Evolutionary conservation across 2,888 invertebrate species (phyloP).

Genomic region (Entomobrya proxima): DNA sequence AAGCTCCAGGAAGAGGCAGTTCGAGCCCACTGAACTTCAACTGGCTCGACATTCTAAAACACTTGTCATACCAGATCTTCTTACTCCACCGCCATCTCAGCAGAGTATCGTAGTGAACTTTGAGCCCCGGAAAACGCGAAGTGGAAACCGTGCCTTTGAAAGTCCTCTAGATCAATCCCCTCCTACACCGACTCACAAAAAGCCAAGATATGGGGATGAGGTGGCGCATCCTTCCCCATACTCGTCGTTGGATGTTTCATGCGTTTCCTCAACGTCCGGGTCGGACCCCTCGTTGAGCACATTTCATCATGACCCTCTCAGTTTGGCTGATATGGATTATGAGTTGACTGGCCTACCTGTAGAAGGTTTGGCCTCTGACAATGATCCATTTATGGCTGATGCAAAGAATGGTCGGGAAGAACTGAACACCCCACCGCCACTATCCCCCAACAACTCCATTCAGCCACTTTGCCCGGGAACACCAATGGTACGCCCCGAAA

Average conservation of each 20-base stretch:
- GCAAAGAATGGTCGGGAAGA: not conserved
- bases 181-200: not conserved
- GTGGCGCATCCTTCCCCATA: not conserved
- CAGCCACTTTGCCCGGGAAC: slow-evolving; percentile 25
- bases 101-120: not conserved
- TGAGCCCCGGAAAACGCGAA: not conserved
- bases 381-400: slow-evolving; percentile 34
- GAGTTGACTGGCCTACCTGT: no score
- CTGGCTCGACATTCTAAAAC: not conserved
- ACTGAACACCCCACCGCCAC: slow-evolving; percentile 43
- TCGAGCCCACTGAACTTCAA: not conserved
- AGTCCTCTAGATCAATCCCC: slow-evolving; percentile 7
- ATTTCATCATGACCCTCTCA: not conserved
- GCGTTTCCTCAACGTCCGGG: not conserved
- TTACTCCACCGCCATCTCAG: slow-evolving; percentile 41
- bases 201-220: not conserved
- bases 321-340: no score
- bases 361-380: not conserved
- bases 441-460: slow-evolving; percentile 7
- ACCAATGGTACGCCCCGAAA: slow-evolving; percentile 43
- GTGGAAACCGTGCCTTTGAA: not conserved
- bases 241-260: not conserved
- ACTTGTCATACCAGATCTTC: not conserved
- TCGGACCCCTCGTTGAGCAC: not conserved
- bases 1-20: not conserved